Conservation (phyloP, 1,140 invertebrate genomes). For the Teleopsis dalmanni region DNA sequence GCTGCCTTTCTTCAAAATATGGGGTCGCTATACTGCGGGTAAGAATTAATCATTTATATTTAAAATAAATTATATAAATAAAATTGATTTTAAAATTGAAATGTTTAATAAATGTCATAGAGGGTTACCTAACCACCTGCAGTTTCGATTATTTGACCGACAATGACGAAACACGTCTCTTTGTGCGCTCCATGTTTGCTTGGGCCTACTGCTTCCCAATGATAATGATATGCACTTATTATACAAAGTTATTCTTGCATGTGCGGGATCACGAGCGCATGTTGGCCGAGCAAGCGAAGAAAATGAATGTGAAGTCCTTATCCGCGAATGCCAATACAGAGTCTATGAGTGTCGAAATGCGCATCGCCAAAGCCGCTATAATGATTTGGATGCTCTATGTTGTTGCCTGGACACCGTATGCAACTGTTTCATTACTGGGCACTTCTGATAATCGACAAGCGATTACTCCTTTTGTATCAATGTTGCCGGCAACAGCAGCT, state of each 20-base stretch:
- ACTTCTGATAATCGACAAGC: slow-evolving; percentile 62
- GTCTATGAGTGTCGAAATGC: slow-evolving; percentile 57
- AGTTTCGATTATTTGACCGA: slow-evolving; percentile 67
- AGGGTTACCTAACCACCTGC: slow-evolving; percentile 70
- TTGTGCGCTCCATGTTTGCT: slow-evolving; percentile 59
- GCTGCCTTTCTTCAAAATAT: slow-evolving; percentile 56
- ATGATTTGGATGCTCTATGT: slow-evolving; percentile 69
- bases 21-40: slow-evolving; percentile 65
- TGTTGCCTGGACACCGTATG: slow-evolving; percentile 68
- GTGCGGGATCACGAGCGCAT: slow-evolving; percentile 64
- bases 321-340: slow-evolving; percentile 60
- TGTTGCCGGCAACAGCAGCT: slow-evolving; percentile 63
- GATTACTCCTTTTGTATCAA: slow-evolving; percentile 60
- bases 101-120: slow-evolving; percentile 26
- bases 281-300: slow-evolving; percentile 69
- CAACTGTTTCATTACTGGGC: slow-evolving; percentile 62
- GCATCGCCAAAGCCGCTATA: slow-evolving; percentile 68
- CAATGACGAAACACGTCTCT: slow-evolving; percentile 59
- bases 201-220: slow-evolving; percentile 66
- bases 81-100: not conserved
- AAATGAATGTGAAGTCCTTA: slow-evolving; percentile 73
- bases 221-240: slow-evolving; percentile 59
- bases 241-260: slow-evolving; percentile 61
- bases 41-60: slow-evolving; percentile 8
- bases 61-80: not conserved